phyloP scores from a whole-genome alignment of 1,140 invertebrate genomes.

The Oryctes rhinoceros region DNA sequence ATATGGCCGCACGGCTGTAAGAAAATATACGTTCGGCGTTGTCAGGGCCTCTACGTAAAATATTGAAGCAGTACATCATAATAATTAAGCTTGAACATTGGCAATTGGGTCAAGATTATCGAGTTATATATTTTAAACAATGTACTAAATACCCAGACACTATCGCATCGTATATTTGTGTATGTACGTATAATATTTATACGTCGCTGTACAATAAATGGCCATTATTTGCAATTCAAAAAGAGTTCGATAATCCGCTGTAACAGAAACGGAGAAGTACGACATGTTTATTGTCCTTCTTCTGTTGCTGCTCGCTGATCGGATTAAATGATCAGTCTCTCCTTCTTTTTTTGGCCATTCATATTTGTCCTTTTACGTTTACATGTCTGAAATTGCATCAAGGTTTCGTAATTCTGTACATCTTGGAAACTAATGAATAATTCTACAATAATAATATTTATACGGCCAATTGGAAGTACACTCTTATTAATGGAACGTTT shows the following conservation, averaged over 20 bases:
- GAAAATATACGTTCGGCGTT: not conserved
- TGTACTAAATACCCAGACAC: not conserved
- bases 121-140: slow-evolving; percentile 27
- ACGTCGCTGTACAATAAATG: not conserved
- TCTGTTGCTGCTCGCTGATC: too few relatives aligned
- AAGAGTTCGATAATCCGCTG: not conserved
- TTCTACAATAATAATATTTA: too few relatives aligned
- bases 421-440: too few relatives aligned
- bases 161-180: not conserved
- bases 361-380: too few relatives aligned
- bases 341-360: too few relatives aligned
- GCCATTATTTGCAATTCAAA: slow-evolving; percentile 6
- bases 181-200: not conserved
- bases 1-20: not conserved
- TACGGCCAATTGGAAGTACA: too few relatives aligned
- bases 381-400: too few relatives aligned
- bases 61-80: slow-evolving; percentile 40
- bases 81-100: slow-evolving; percentile 37
- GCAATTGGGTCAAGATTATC: slow-evolving; percentile 40
- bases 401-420: too few relatives aligned
- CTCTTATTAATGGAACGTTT: too few relatives aligned
- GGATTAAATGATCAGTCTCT: too few relatives aligned
- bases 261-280: not conserved
- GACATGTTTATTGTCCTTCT: too few relatives aligned
- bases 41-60: slow-evolving; percentile 23